These are phyloP conservation scores for Trissolcus brochymenae DNA, from an alignment of 2,888 invertebrate species.

Conservation along the genomic window DNA sequence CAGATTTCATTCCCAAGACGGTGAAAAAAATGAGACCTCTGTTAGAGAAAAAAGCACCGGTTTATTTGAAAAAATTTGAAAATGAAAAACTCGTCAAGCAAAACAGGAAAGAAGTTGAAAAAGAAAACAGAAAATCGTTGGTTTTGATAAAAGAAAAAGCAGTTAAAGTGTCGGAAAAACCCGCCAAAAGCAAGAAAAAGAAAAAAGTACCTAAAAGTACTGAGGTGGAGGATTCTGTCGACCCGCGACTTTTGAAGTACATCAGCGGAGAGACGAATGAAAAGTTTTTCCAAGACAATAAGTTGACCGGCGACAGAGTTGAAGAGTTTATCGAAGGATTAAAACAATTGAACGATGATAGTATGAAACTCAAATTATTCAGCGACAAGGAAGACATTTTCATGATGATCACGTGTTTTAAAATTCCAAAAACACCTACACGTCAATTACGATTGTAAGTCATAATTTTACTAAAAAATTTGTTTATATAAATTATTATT, in stretches of 20 bases:
- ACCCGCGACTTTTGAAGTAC: constrained; percentile 20
- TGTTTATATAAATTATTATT: constrained; percentile 5
- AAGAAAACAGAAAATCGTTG: constrained; percentile 14
- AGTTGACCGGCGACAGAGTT: constrained; percentile 7
- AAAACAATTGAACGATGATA: constrained; percentile 14
- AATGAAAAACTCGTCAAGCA: constrained; percentile 69
- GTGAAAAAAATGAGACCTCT: constrained; percentile 6
- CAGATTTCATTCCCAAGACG: constrained; percentile 6
- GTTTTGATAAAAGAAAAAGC: constrained; percentile 1
- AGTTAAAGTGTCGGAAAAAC: neutral
- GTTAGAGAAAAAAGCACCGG: constrained; percentile 32
- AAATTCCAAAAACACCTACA: constrained; percentile 80
- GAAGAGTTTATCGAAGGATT: constrained; percentile 23
- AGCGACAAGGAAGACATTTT: constrained; percentile 79
- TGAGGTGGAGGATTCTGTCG: constrained; percentile 13
- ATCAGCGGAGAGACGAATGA: constrained; percentile 11
- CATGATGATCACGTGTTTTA: constrained; percentile 81
- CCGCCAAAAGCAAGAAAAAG: constrained; percentile 12
- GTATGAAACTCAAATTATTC: constrained; percentile 75
- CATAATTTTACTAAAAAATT: constrained; percentile 4
- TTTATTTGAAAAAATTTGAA: constrained; percentile 67
- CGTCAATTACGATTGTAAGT: constrained; percentile 82
- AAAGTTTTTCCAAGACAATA: constrained; percentile 27
- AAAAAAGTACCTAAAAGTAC: neutral
- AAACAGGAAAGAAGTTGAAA: constrained; percentile 14